Evolutionary conservation across 2,888 invertebrate species (phyloP).

Genomic region (Dasysyrphus albostriatus): DNA sequence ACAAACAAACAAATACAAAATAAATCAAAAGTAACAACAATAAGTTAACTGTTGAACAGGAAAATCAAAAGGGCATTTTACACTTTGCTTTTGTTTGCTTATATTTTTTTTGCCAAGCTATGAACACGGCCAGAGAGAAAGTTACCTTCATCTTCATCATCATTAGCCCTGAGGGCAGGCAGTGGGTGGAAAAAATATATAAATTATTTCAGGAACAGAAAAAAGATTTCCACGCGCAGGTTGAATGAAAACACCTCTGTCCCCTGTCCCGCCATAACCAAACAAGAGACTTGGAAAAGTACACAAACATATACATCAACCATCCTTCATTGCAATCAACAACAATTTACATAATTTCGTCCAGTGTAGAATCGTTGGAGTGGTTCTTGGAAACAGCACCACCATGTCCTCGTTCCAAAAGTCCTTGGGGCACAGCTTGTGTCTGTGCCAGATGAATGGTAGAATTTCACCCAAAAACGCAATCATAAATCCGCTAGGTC

Average conservation of each 20-base stretch:
- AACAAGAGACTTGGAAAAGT: constrained; percentile 20
- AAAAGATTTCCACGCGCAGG: constrained; percentile 49
- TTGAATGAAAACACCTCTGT: neutral
- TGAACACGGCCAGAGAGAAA: constrained; percentile 26
- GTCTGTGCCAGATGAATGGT: constrained; percentile 65
- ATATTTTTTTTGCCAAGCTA: constrained; percentile 46
- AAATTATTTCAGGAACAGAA: constrained; percentile 54
- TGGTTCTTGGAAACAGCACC: neutral
- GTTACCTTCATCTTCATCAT: constrained; percentile 51
- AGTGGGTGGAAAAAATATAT: neutral
- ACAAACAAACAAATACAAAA: constrained; percentile 6
- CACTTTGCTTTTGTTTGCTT: constrained; percentile 68
- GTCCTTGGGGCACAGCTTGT: constrained; percentile 40
- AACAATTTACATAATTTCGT: constrained; percentile 72
- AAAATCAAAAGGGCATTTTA: constrained; percentile 74
- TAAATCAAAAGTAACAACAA: constrained; percentile 74
- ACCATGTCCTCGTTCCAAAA: neutral
- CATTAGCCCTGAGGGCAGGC: constrained; percentile 52
- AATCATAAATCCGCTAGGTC: constrained; percentile 67
- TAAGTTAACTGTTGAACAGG: constrained; percentile 73
- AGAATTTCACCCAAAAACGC: constrained; percentile 64
- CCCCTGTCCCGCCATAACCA: constrained; percentile 22
- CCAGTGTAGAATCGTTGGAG: constrained; percentile 26
- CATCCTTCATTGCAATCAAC: constrained; percentile 64
- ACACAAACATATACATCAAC: constrained; percentile 21